phyloP scores from a whole-genome alignment of 1,140 invertebrate species.

The Papilio machaon region DNA sequence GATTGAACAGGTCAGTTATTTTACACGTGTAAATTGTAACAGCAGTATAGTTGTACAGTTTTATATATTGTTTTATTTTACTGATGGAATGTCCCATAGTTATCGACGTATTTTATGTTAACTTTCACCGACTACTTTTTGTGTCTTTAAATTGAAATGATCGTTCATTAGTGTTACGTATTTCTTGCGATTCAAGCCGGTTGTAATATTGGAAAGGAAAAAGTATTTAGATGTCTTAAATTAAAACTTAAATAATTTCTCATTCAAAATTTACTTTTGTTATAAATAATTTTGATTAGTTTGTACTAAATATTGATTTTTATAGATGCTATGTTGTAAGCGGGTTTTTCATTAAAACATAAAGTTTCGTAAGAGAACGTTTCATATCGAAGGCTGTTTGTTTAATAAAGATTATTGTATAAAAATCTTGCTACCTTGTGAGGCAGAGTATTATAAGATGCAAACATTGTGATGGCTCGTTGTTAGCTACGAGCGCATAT shows the following conservation, averaged over 20 bases:
- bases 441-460: not conserved
- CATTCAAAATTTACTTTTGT: not conserved
- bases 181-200: not conserved
- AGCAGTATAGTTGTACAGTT: not conserved
- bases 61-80: not conserved
- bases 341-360: not conserved
- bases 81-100: not conserved
- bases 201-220: slow-evolving; percentile 7
- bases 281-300: not conserved
- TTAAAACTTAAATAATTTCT: not conserved
- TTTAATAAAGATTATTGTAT: slow-evolving; percentile 6
- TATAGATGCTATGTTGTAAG: not conserved
- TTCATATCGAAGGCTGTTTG: slow-evolving; percentile 15
- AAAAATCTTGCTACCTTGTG: not conserved
- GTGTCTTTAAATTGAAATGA: not conserved
- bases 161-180: slow-evolving; percentile 18
- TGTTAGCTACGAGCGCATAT: not conserved
- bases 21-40: not conserved
- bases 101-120: not conserved
- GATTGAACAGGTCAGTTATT: too few relatives aligned
- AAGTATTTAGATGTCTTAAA: not conserved
- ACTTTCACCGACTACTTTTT: slow-evolving; percentile 2
- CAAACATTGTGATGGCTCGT: not conserved
- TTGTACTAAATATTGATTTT: not conserved
- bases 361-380: slow-evolving; percentile 6